phyloP scores from a whole-genome alignment of 64 coral and sea anemone species.

The Dendronephthya gigantea region DNA sequence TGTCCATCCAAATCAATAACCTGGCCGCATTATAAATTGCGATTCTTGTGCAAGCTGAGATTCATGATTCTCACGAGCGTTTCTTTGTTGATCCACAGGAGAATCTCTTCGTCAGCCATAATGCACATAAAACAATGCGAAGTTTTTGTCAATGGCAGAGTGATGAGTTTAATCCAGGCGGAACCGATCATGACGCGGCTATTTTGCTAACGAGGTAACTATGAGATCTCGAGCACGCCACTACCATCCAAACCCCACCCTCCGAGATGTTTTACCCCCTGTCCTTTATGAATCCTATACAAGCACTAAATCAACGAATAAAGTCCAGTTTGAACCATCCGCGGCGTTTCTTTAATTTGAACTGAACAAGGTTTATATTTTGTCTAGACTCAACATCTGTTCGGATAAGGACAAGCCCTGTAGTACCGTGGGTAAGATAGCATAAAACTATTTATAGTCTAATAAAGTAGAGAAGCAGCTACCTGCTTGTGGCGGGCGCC shows the following conservation, averaged over 20 bases:
- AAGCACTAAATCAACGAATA: no score
- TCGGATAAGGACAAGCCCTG: conserved; percentile 49
- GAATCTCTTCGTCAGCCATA: conserved; percentile 47
- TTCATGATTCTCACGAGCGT: not conserved
- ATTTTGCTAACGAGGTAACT: conserved; percentile 68
- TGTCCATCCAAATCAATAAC: no score
- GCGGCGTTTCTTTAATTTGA: not conserved
- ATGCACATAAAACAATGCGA: conserved; percentile 61
- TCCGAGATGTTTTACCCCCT: no score
- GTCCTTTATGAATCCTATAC: no score
- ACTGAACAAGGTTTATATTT: not conserved
- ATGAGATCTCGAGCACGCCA: no score
- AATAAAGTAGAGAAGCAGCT: no score
- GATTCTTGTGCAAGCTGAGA: no score
- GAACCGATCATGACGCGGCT: conserved; percentile 46
- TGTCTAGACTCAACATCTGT: conserved; percentile 49
- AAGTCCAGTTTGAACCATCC: no score
- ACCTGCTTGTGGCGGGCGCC: not conserved
- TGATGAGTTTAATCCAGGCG: conserved; percentile 34
- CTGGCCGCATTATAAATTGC: no score
- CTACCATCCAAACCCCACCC: no score
- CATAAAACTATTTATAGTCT: no score
- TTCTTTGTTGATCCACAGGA: conserved; percentile 36
- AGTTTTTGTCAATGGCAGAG: conserved; percentile 91
- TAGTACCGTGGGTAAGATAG: conserved; percentile 76